phyloP scores from a whole-genome alignment of 2,888 invertebrate genomes.

The Parnassius smintheus region DNA sequence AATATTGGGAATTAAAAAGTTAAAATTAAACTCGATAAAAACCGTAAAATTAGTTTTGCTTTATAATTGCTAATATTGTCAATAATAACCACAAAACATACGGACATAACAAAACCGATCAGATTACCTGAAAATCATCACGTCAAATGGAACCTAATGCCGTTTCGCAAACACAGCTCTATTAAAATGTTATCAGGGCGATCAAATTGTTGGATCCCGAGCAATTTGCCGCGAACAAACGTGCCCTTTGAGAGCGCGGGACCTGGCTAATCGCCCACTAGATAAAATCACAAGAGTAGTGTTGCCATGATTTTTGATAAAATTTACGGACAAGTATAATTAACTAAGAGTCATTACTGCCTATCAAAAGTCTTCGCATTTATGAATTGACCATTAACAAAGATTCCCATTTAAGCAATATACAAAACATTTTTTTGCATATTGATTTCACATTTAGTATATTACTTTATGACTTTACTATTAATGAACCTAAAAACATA shows the following conservation, averaged over 20 bases:
- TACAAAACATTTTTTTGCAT: no score
- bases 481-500: no score
- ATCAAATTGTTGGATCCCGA: constrained; percentile 29
- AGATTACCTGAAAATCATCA: neutral
- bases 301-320: neutral
- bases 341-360: no score
- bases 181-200: constrained; percentile 5
- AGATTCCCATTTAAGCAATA: no score
- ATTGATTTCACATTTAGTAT: no score
- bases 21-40: no score
- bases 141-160: constrained; percentile 3
- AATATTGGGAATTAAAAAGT: no score
- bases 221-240: constrained; percentile 42
- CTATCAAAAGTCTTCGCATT: no score
- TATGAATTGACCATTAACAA: no score
- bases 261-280: constrained; percentile 34
- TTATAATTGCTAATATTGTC: no score
- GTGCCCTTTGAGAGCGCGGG: constrained; percentile 32
- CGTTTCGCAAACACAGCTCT: constrained; percentile 4
- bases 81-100: neutral
- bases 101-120: neutral
- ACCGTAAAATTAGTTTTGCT: no score
- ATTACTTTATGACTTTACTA: no score
- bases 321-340: neutral
- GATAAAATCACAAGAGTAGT: constrained; percentile 40